A percentile compares a stretch with the other conserved stretches of the same genome.
These are phyloP conservation scores for Forbesichthys papilliferus DNA, from an alignment of 2,113 vertebrate species.

Conservation along the genomic window DNA sequence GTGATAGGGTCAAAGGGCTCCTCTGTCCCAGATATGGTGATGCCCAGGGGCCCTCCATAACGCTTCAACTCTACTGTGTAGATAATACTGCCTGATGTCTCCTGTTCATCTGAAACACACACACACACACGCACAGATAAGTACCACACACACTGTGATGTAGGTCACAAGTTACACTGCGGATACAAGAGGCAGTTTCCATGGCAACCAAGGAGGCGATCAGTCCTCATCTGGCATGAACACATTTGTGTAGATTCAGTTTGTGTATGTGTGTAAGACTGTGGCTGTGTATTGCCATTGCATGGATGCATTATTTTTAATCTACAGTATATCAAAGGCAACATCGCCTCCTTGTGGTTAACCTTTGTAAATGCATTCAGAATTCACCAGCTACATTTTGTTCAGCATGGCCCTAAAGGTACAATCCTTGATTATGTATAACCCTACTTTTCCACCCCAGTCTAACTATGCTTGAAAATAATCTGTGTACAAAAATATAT, in stretches of 20 bases:
- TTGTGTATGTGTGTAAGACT: neutral
- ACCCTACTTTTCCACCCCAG: neutral
- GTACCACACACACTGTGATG: slow-evolving; percentile 26
- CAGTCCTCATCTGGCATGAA: slow-evolving; percentile 30
- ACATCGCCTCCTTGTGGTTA: slow-evolving; percentile 41
- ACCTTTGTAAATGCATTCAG: neutral
- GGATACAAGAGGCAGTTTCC: slow-evolving; percentile 56
- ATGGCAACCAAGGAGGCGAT: slow-evolving; percentile 53
- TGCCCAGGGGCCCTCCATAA: slow-evolving; percentile 92
- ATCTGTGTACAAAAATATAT: neutral
- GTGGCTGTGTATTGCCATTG: neutral
- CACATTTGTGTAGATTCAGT: neutral
- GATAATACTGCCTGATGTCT: slow-evolving; percentile 92
- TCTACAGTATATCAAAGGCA: neutral
- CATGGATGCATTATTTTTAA: no score
- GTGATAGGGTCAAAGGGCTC: slow-evolving; percentile 97
- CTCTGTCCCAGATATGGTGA: slow-evolving; percentile 97
- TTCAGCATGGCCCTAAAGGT: no score
- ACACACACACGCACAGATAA: slow-evolving; percentile 4
- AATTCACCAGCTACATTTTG: neutral
- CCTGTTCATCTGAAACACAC: slow-evolving; percentile 86
- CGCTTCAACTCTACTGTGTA: slow-evolving; percentile 96
- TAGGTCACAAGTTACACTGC: slow-evolving; percentile 52
- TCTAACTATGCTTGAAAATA: no score
- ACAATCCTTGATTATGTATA: no score